Conservation (phyloP, 1,140 invertebrate genomes). For the Drosophila watanabei region DNA sequence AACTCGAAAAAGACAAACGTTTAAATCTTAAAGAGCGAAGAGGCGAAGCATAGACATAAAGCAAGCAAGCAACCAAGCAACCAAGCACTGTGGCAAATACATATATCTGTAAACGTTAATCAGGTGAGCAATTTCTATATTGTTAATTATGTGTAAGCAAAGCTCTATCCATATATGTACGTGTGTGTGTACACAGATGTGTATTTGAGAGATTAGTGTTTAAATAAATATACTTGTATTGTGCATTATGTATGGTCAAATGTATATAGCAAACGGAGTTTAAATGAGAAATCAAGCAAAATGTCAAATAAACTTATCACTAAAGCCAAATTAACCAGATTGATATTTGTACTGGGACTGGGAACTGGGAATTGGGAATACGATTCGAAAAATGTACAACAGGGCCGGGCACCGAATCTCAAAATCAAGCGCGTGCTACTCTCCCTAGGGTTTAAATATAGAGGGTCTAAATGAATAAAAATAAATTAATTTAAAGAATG, state of each 20-base stretch:
- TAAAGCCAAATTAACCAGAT: slow-evolving; percentile 23
- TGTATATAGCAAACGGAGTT: slow-evolving; percentile 64
- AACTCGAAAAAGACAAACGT: slow-evolving; percentile 65
- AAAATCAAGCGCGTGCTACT: no score
- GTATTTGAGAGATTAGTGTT: slow-evolving; percentile 51
- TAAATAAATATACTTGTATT: slow-evolving; percentile 47
- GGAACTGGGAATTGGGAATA: neutral
- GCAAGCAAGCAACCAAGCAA: slow-evolving; percentile 58
- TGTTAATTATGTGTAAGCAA: slow-evolving; percentile 82
- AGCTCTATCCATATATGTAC: slow-evolving; percentile 55
- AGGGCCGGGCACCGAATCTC: neutral
- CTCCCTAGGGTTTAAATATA: no score
- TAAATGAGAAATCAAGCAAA: slow-evolving; percentile 54
- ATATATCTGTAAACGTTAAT: slow-evolving; percentile 69
- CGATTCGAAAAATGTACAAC: neutral
- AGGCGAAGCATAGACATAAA: slow-evolving; percentile 30
- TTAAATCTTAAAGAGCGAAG: slow-evolving; percentile 55
- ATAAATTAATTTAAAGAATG: no score
- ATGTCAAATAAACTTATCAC: slow-evolving; percentile 75
- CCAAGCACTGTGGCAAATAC: slow-evolving; percentile 75
- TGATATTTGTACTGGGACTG: neutral
- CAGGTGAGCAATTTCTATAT: slow-evolving; percentile 82
- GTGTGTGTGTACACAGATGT: slow-evolving; percentile 42
- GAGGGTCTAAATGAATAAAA: no score
- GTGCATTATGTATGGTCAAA: slow-evolving; percentile 56